Conservation (phyloP, 1,140 invertebrate species). For the Heliconius himera region DNA sequence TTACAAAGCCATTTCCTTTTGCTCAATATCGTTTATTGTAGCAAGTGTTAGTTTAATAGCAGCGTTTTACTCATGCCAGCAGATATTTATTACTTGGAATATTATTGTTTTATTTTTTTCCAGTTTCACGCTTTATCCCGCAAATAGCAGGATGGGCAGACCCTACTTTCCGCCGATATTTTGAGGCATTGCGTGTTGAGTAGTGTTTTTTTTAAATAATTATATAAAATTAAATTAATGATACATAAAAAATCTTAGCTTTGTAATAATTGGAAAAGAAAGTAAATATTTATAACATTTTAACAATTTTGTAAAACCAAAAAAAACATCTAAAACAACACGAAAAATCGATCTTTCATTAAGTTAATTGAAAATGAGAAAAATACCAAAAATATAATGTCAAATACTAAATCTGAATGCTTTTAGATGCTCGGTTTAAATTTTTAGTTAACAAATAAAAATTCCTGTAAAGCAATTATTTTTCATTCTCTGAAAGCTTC, state of each 20-base stretch:
- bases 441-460: conserved; percentile 5
- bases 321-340: not conserved
- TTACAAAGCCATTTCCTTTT: conserved; percentile 18
- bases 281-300: too few species aligned
- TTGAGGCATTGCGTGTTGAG: too few species aligned
- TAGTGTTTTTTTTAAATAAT: not conserved
- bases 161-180: too few species aligned
- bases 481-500: conserved; percentile 1
- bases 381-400: not conserved
- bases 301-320: not conserved
- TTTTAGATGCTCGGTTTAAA: not conserved
- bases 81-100: not conserved
- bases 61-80: not conserved
- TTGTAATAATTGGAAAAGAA: too few species aligned
- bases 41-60: conserved; percentile 12
- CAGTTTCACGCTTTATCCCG: too few species aligned
- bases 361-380: not conserved
- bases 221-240: not conserved
- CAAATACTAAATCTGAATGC: not conserved
- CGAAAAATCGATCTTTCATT: not conserved
- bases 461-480: conserved; percentile 7
- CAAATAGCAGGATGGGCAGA: too few species aligned
- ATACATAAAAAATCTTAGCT: not conserved
- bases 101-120: not conserved
- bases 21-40: conserved; percentile 15